A percentile compares a stretch with the other conserved stretches of the same genome.
These are phyloP conservation scores for Liasis olivaceus DNA, from an alignment of 2,797 vertebrate species.

Conservation along the genomic window DNA sequence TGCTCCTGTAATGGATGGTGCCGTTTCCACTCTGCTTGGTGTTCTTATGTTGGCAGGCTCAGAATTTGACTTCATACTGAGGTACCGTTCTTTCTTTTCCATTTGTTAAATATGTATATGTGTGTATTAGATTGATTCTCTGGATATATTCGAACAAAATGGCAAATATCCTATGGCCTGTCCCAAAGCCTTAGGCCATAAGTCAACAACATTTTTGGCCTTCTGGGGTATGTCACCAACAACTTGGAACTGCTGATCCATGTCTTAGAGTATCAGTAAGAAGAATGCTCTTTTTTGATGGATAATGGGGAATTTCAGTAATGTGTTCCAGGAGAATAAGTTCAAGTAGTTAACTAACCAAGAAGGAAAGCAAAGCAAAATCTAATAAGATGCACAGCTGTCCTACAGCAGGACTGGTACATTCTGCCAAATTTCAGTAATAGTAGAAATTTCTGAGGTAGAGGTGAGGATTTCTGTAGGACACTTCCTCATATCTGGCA, in stretches of 20 bases:
- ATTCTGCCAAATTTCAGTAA: neutral
- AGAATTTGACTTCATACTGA: constrained; percentile 98
- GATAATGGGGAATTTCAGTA: neutral
- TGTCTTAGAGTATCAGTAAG: neutral
- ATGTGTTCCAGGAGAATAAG: neutral
- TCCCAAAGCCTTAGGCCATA: neutral
- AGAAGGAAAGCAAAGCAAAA: neutral
- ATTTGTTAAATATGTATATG: neutral
- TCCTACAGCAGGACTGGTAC: neutral
- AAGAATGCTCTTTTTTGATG: neutral
- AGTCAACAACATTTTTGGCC: neutral
- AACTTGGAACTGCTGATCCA: neutral
- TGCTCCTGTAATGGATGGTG: constrained; percentile 95
- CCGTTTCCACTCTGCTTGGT: constrained; percentile 92
- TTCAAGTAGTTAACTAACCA: neutral
- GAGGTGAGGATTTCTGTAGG: neutral
- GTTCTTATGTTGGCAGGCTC: constrained; percentile 97
- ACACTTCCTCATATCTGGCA: neutral
- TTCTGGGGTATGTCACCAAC: neutral
- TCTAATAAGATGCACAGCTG: neutral
- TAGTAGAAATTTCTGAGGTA: neutral
- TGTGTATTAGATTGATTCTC: neutral
- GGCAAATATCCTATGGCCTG: neutral
- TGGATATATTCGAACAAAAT: neutral
- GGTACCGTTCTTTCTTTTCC: constrained; percentile 74